Percentiles rank a stretch among this genome's conserved stretches.
Evolutionary conservation across 2,888 invertebrate species (phyloP).

Genomic region (Dynastes hyllus): DNA sequence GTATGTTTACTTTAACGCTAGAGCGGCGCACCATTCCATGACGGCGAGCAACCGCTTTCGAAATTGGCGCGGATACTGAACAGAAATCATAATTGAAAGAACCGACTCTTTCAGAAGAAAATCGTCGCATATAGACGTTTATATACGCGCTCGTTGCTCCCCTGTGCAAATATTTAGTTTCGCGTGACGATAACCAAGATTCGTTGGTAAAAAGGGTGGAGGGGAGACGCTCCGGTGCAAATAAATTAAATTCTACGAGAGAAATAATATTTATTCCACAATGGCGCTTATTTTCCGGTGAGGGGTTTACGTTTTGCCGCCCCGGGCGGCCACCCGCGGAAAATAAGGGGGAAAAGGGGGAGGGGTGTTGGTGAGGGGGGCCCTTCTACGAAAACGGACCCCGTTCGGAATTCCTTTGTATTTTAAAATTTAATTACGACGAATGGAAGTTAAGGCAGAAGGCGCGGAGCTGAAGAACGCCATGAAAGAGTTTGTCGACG

Average conservation of each 20-base stretch:
- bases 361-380: background rate
- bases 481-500: conserved; percentile 9
- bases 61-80: conserved; percentile 55
- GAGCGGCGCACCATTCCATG: background rate
- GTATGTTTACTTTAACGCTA: no score
- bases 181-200: conserved; percentile 6
- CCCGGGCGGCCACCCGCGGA: no score
- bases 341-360: background rate
- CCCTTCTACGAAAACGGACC: background rate
- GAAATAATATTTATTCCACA: conserved; percentile 49
- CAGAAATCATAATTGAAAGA: conserved; percentile 56
- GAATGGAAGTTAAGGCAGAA: background rate
- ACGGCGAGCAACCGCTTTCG: background rate
- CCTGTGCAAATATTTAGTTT: conserved; percentile 48
- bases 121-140: conserved; percentile 21
- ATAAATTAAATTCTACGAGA: conserved; percentile 49
- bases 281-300: conserved; percentile 48
- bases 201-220: no score
- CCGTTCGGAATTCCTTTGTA: conserved; percentile 20
- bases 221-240: conserved; percentile 27
- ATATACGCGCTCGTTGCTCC: conserved; percentile 12
- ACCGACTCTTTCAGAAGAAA: conserved; percentile 44
- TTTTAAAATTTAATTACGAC: conserved; percentile 41
- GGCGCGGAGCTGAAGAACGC: background rate
- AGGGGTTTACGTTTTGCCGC: no score